Evolutionary conservation across 2,888 invertebrate species (phyloP).

Genomic region (Ormia ochracea): DNA sequence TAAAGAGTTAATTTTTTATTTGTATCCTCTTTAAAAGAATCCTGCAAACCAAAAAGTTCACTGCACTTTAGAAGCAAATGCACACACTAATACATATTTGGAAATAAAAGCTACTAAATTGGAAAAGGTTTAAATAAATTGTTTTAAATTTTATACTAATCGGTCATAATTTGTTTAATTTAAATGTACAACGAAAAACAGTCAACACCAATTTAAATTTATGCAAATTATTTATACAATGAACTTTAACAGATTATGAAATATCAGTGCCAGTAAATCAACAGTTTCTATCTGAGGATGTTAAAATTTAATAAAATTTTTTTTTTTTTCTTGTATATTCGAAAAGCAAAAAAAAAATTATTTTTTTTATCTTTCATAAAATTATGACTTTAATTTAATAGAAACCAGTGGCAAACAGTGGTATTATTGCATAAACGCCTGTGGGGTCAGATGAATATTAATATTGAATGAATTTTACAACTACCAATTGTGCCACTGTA

Average conservation of each 20-base stretch:
- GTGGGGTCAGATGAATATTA: conserved; percentile 58
- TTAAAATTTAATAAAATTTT: conserved; percentile 39
- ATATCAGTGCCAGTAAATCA: conserved; percentile 2
- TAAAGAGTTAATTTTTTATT: too few relatives aligned
- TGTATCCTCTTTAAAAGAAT: too few relatives aligned
- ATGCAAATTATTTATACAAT: background rate
- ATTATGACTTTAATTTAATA: conserved; percentile 60
- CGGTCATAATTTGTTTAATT: conserved; percentile 34
- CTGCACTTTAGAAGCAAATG: background rate
- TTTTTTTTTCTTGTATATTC: too few relatives aligned
- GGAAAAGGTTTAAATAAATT: conserved; percentile 1
- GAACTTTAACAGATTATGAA: conserved; percentile 28
- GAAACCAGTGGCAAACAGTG: conserved; percentile 60
- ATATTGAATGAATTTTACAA: conserved; percentile 52
- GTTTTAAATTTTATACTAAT: conserved; percentile 29
- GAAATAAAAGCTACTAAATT: background rate
- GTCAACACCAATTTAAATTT: background rate
- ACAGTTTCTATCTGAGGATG: conserved; percentile 19
- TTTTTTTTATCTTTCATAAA: conserved; percentile 17
- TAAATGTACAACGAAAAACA: background rate
- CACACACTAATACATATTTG: background rate
- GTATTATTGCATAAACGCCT: conserved; percentile 63
- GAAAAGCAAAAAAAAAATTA: background rate
- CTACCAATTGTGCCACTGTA: background rate
- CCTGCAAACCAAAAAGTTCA: too few relatives aligned